Evolutionary conservation across 2,888 invertebrate genomes (phyloP).

Genomic region (Pyrocoelia pectoralis): DNA sequence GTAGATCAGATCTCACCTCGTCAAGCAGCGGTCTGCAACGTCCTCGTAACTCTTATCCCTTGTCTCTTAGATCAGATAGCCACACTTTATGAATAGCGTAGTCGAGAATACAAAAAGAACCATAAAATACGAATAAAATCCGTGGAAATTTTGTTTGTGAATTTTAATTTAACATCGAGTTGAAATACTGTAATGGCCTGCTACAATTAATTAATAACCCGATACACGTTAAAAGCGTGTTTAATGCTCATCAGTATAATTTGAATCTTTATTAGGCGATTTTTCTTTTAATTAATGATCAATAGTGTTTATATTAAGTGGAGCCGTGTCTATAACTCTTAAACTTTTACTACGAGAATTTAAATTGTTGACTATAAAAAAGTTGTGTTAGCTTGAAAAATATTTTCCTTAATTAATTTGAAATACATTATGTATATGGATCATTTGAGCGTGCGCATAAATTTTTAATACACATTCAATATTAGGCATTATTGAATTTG

Average conservation of each 20-base stretch:
- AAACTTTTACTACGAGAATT: slow-evolving; percentile 2
- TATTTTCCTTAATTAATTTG: slow-evolving; percentile 3
- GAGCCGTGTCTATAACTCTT: neutral
- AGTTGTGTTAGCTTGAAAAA: neutral
- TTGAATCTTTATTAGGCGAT: slow-evolving; percentile 2
- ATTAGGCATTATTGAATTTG: no score
- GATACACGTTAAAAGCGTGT: neutral
- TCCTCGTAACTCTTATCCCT: slow-evolving; percentile 37
- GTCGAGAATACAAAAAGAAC: slow-evolving; percentile 45
- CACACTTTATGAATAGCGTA: slow-evolving; percentile 44
- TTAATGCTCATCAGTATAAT: slow-evolving; percentile 8
- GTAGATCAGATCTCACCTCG: slow-evolving; percentile 53
- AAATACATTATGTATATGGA: neutral
- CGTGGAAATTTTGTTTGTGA: slow-evolving; percentile 45
- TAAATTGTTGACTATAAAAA: slow-evolving; percentile 3
- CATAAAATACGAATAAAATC: slow-evolving; percentile 48
- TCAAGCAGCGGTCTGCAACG: slow-evolving; percentile 43
- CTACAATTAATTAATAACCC: slow-evolving; percentile 19
- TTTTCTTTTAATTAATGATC: neutral
- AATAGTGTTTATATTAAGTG: neutral
- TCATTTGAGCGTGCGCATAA: no score
- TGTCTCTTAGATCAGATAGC: slow-evolving; percentile 41
- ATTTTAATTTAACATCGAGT: slow-evolving; percentile 24
- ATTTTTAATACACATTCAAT: no score
- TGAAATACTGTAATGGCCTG: slow-evolving; percentile 15